Evolutionary conservation across 2,888 invertebrate genomes (phyloP).

Genomic region (Pollenia griseotomentosa): DNA sequence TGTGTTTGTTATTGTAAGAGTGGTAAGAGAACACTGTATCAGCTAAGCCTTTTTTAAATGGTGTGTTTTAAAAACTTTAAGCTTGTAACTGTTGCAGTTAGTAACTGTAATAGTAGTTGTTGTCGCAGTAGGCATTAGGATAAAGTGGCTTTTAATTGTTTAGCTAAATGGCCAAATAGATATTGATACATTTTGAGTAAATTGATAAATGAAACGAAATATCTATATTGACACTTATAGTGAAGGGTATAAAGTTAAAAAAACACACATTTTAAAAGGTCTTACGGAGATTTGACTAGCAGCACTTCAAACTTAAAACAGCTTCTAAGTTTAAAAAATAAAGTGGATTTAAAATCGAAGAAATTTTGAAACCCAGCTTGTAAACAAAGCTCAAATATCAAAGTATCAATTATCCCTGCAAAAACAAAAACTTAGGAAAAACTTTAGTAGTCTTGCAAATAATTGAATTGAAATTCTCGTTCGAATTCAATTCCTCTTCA

Average conservation of each 20-base stretch:
- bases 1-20: neutral
- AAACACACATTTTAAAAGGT: neutral
- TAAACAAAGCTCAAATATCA: too few relatives aligned
- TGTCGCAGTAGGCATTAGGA: neutral
- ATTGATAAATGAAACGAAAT: constrained; percentile 8
- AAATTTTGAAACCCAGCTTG: too few relatives aligned
- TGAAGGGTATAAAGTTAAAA: neutral
- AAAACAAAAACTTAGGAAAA: too few relatives aligned
- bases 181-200: constrained; percentile 27
- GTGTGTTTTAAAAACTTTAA: neutral
- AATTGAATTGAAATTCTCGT: too few relatives aligned
- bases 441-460: too few relatives aligned
- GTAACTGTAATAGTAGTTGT: neutral
- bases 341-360: too few relatives aligned
- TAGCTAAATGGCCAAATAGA: constrained; percentile 15
- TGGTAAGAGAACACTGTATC: neutral
- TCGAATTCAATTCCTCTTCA: too few relatives aligned
- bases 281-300: neutral
- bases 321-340: too few relatives aligned
- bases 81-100: neutral
- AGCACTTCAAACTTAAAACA: neutral
- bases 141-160: constrained; percentile 47
- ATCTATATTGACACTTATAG: neutral
- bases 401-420: too few relatives aligned
- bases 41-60: constrained; percentile 24